phyloP scores from a whole-genome alignment of 2,113 vertebrate genomes.

The Lutjanus erythropterus region DNA sequence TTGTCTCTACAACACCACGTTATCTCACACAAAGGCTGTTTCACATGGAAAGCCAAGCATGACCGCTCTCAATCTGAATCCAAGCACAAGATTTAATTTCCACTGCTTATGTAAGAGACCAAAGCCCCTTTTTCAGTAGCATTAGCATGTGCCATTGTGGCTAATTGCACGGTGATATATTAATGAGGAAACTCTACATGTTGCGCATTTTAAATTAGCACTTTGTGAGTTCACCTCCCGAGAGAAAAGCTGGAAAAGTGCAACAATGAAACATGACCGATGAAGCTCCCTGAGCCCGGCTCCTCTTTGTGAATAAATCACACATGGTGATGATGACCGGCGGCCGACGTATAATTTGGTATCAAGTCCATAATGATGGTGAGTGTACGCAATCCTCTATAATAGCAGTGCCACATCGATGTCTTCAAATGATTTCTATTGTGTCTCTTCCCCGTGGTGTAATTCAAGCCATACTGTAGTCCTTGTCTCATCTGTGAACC shows the following conservation, averaged over 20 bases:
- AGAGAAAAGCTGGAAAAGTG: neutral
- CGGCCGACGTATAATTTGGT: constrained; percentile 46
- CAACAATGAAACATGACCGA: constrained; percentile 32
- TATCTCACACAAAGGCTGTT: neutral
- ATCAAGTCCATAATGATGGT: constrained; percentile 51
- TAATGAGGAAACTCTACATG: neutral
- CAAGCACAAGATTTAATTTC: neutral
- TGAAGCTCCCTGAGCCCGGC: neutral
- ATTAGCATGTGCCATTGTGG: neutral
- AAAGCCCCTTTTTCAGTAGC: neutral
- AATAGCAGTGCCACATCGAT: constrained; percentile 54
- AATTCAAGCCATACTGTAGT: constrained; percentile 45
- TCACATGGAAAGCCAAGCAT: neutral
- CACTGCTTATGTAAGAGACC: neutral
- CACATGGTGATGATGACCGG: constrained; percentile 20
- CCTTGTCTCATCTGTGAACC: constrained; percentile 60
- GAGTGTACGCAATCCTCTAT: constrained; percentile 40
- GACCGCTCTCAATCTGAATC: neutral
- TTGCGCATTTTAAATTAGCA: neutral
- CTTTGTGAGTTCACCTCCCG: constrained; percentile 8
- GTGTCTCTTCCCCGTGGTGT: constrained; percentile 45
- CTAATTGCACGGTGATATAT: neutral
- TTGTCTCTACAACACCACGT: neutral
- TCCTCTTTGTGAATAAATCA: constrained; percentile 53
- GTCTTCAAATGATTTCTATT: constrained; percentile 57